Conservation (phyloP, 2,888 invertebrate genomes). For the Heliconius ismenius region DNA sequence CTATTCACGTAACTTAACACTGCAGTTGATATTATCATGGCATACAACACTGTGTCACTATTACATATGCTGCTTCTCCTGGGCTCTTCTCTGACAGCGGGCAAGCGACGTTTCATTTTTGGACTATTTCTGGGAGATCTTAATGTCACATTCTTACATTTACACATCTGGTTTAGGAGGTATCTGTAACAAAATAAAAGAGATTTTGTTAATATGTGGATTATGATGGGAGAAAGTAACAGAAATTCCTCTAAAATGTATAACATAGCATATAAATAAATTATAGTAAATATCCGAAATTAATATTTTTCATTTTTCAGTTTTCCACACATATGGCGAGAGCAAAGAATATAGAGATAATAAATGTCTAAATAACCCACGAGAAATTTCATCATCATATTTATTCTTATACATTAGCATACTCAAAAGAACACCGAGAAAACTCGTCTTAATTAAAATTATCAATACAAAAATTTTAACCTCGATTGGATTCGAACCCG, state of each 20-base stretch:
- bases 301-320: no score
- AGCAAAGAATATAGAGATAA: no score
- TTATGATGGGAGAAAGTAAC: no score
- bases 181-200: conserved; percentile 60
- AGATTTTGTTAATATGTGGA: accelerated
- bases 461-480: not conserved
- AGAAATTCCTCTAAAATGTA: not conserved
- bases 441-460: not conserved
- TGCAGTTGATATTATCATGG: conserved; percentile 85
- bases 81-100: conserved; percentile 71
- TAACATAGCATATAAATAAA: not conserved
- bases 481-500: not conserved
- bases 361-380: no score
- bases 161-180: conserved; percentile 65
- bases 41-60: conserved; percentile 83
- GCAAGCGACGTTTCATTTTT: conserved; percentile 78
- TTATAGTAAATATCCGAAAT: not conserved
- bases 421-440: not conserved
- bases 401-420: no score
- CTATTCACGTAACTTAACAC: conserved; percentile 88
- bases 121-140: conserved; percentile 54
- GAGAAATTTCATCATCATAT: no score
- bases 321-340: no score
- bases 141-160: conserved; percentile 71
- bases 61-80: conserved; percentile 49